phyloP scores from a whole-genome alignment of 2,113 vertebrate genomes.

The Labeo rohita region DNA sequence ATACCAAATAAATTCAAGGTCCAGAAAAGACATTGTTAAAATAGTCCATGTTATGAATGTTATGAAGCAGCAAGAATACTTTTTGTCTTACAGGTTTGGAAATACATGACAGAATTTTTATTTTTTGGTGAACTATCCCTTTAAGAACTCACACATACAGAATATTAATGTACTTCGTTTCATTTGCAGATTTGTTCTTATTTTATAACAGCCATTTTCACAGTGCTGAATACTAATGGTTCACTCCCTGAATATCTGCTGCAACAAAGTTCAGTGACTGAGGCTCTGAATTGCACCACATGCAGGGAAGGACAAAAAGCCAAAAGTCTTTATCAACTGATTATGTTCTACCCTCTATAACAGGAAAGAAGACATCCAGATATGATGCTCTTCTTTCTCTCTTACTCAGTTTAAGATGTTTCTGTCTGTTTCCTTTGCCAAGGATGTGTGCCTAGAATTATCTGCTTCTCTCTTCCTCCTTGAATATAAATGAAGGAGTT shows the following conservation, averaged over 20 bases:
- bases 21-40: too few species aligned
- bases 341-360: neutral
- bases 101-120: too few species aligned
- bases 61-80: too few species aligned
- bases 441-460: conserved; percentile 45
- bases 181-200: neutral
- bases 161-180: neutral
- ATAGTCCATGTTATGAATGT: too few species aligned
- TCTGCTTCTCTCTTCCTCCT: conserved; percentile 23
- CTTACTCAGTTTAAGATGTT: conserved; percentile 23
- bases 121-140: too few species aligned
- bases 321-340: neutral
- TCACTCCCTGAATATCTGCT: neutral
- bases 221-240: neutral
- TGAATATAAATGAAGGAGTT: conserved; percentile 41
- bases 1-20: too few species aligned
- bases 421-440: conserved; percentile 33
- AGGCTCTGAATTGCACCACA: neutral
- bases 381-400: conserved; percentile 30
- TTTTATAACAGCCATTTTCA: neutral
- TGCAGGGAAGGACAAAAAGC: neutral
- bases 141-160: neutral
- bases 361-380: neutral
- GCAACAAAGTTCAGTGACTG: neutral
- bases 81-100: too few species aligned